phyloP scores from a whole-genome alignment of 2,888 invertebrate genomes.

The Idaea straminata region DNA sequence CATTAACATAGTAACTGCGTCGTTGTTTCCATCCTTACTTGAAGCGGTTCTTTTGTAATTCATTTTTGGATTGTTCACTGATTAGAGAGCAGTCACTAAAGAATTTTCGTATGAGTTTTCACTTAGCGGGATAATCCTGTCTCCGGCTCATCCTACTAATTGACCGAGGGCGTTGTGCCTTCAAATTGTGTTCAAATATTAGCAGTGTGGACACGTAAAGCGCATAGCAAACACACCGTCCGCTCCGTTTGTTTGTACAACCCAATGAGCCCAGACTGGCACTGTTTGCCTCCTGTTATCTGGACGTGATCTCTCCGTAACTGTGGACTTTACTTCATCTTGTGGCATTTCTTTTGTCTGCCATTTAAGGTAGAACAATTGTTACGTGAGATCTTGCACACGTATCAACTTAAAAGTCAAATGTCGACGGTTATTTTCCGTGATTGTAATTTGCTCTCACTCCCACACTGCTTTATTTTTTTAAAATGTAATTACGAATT shows the following conservation, averaged over 20 bases:
- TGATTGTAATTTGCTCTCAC: constrained; percentile 9
- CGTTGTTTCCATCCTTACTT: constrained; percentile 40
- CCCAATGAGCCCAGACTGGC: constrained; percentile 53
- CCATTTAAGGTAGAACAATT: constrained; percentile 44
- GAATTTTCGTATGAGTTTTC: constrained; percentile 34
- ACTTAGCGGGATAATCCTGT: constrained; percentile 40
- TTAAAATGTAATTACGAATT: constrained; percentile 5
- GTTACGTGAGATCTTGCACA: constrained; percentile 48
- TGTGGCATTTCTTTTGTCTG: constrained; percentile 44
- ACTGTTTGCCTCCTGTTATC: constrained; percentile 54
- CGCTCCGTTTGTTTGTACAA: constrained; percentile 58
- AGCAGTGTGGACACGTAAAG: constrained; percentile 53
- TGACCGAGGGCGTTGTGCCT: constrained; percentile 65
- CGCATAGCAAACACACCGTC: constrained; percentile 58
- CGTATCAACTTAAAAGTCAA: constrained; percentile 39
- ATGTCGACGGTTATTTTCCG: constrained; percentile 21
- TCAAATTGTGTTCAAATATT: constrained; percentile 77
- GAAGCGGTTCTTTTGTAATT: constrained; percentile 44
- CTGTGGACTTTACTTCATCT: constrained; percentile 40
- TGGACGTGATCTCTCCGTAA: constrained; percentile 53
- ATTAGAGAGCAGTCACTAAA: constrained; percentile 24
- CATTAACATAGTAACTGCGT: constrained; percentile 49
- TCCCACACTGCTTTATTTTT: constrained; percentile 10
- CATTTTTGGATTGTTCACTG: constrained; percentile 32
- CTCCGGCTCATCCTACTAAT: constrained; percentile 46